Evolutionary conservation across 2,797 vertebrate genomes (phyloP), one percentile per base, ranked within the genome.

Genomic region (Coracias cyanogaster): DNA sequence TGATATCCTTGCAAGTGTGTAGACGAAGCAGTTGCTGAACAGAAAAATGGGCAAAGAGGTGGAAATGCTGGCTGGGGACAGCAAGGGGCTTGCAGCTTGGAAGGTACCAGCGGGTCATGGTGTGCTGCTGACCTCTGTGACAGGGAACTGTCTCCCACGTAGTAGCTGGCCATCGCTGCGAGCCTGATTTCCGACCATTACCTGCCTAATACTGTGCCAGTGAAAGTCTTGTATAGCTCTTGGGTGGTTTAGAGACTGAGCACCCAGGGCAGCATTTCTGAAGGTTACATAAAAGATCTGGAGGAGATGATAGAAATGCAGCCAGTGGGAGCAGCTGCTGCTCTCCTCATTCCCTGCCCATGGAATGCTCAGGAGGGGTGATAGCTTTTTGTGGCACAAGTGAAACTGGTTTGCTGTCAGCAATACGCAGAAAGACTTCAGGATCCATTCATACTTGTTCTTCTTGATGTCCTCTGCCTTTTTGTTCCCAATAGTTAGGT

Each of bases 121-220:
- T 17, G 33, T 37, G 54, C 69, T 62, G 41, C 70, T 77, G 65
- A 41, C 31, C 65, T 66, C 77, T 49, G 31, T 8, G 1, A 3
- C 5, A 19, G 18, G 37, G 33, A 65, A 10, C 51, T 2, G 0
- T 28, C 70, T 71, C 19, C 35, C 0, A 0, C 37, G 41, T 17
- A 7, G 3, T 19, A n/a, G 22, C 37, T 58, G 58, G n/a, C 46
- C n/a, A 15, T 60, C 3, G 3, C 39, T 33, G 37, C 2, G 1
- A 65, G 45, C 43, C 17, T 22, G 33, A 37, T 73, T 66, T 37
- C 52, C 22, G 52, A 37, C 67, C 9, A 1, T 51, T 49, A n/a
- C 18, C 45, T 58, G 31, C 66, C 24, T 16, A 12, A 10, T 58
- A 80, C 35, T n/a, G 19, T 51, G 67, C 29, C 37, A 12, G 26